Evolutionary conservation across 2,888 invertebrate genomes (phyloP).

Genomic region (Ichneumoninae sp.): DNA sequence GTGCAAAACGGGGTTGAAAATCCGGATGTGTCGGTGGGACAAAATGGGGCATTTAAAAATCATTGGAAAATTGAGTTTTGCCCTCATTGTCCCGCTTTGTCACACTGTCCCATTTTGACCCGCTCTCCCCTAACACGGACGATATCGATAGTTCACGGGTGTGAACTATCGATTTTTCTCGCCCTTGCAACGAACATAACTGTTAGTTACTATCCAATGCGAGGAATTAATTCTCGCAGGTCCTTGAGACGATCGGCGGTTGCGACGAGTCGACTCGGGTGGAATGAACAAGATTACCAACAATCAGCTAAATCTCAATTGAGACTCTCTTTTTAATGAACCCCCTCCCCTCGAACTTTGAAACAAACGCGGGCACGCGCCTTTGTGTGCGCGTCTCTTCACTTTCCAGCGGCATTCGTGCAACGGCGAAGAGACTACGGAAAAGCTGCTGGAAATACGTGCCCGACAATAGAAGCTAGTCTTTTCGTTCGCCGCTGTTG

Average conservation of each 20-base stretch:
- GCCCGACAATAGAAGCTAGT: slow-evolving; percentile 26
- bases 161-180: too few relatives aligned
- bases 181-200: too few relatives aligned
- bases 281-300: slow-evolving; percentile 6
- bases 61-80: too few relatives aligned
- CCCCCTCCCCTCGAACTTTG: slow-evolving; percentile 8
- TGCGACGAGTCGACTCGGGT: not conserved
- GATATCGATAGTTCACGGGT: too few relatives aligned
- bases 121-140: too few relatives aligned
- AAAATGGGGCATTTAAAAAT: too few relatives aligned
- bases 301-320: slow-evolving; percentile 16
- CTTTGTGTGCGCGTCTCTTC: slow-evolving; percentile 21
- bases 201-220: not conserved
- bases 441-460: slow-evolving; percentile 41
- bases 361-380: slow-evolving; percentile 16
- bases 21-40: too few relatives aligned
- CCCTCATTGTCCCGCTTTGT: too few relatives aligned
- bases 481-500: slow-evolving; percentile 20
- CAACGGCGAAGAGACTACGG: not conserved
- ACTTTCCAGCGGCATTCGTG: not conserved
- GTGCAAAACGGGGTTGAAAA: too few relatives aligned
- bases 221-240: not conserved
- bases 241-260: not conserved
- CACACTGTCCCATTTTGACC: too few relatives aligned
- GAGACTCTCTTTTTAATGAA: slow-evolving; percentile 34